Evolutionary conservation across 2,113 vertebrate species (phyloP).

Genomic region (Cynopterus brachyotis): DNA sequence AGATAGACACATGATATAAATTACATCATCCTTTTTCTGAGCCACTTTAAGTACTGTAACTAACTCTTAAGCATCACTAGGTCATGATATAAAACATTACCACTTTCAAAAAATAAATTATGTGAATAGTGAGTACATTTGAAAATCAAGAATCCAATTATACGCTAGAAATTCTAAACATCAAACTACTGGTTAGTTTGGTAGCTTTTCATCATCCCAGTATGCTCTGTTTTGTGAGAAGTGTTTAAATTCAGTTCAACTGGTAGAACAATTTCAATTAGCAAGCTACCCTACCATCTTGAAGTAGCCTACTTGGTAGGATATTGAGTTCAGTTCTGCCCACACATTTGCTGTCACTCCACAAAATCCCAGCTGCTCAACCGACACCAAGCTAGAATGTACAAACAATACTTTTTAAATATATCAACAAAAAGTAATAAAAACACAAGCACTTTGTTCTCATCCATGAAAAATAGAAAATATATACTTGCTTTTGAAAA

Average conservation of each 20-base stretch:
- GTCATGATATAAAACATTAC: not conserved
- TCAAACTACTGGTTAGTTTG: not conserved
- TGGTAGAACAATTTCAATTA: not conserved
- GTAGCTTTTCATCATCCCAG: not conserved
- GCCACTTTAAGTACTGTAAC: not conserved
- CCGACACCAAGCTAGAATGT: constrained; percentile 1
- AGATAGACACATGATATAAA: not conserved
- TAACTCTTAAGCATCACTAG: not conserved
- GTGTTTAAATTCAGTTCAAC: not conserved
- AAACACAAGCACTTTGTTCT: not conserved
- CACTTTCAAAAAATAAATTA: not conserved
- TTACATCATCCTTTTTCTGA: not conserved
- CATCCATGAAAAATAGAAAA: not conserved
- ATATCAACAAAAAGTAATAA: not conserved
- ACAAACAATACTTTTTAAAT: constrained; percentile 40
- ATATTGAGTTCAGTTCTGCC: not conserved
- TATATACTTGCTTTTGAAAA: constrained; percentile 14
- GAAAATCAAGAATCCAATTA: not conserved
- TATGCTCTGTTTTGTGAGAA: not conserved
- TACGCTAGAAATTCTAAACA: not conserved
- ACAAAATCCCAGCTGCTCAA: constrained; percentile 5
- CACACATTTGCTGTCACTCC: not conserved
- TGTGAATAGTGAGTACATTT: not conserved
- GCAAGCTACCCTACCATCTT: not conserved
- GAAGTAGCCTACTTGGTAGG: not conserved